Percentiles rank a stretch among this genome's conserved stretches.
phyloP scores from a whole-genome alignment of 1,140 invertebrate species.

The Papilio polyxenes region DNA sequence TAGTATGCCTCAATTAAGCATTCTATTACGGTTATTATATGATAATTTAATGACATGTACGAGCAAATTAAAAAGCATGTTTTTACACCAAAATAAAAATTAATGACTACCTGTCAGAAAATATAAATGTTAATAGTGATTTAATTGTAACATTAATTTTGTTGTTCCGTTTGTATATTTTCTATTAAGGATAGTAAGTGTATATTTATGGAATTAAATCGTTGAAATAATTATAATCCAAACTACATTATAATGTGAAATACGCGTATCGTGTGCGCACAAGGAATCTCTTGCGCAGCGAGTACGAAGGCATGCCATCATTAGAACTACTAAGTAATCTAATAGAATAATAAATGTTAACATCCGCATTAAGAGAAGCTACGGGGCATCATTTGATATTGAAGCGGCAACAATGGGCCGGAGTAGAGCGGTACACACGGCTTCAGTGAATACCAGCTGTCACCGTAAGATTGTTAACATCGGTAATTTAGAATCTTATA shows the following conservation, averaged over 20 bases:
- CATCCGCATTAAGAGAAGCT: slow-evolving; percentile 76
- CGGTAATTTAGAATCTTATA: not conserved
- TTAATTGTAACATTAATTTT: slow-evolving; percentile 21
- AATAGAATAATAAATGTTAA: slow-evolving; percentile 79
- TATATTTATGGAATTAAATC: slow-evolving; percentile 26
- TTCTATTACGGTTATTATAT: slow-evolving; percentile 35
- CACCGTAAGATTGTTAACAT: not conserved
- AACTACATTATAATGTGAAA: slow-evolving; percentile 5
- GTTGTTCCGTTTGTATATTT: not conserved
- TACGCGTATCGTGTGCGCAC: not conserved
- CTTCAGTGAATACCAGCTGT: slow-evolving; percentile 55
- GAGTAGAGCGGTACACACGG: slow-evolving; percentile 67
- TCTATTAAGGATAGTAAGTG: slow-evolving; percentile 11
- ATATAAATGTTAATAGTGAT: slow-evolving; percentile 22
- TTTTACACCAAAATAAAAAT: slow-evolving; percentile 37
- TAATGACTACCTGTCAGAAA: slow-evolving; percentile 33
- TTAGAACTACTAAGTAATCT: slow-evolving; percentile 65
- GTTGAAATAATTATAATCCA: not conserved
- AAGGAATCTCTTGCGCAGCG: not conserved
- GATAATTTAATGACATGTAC: slow-evolving; percentile 38
- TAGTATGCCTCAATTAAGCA: slow-evolving; percentile 21
- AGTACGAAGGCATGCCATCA: slow-evolving; percentile 35
- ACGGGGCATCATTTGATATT: slow-evolving; percentile 72
- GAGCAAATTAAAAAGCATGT: slow-evolving; percentile 38
- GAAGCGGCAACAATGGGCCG: slow-evolving; percentile 68